Evolutionary conservation across 2,113 vertebrate genomes (phyloP), one percentile per base, ranked within the genome.

Genomic region (Cochlearius cochlearius): DNA sequence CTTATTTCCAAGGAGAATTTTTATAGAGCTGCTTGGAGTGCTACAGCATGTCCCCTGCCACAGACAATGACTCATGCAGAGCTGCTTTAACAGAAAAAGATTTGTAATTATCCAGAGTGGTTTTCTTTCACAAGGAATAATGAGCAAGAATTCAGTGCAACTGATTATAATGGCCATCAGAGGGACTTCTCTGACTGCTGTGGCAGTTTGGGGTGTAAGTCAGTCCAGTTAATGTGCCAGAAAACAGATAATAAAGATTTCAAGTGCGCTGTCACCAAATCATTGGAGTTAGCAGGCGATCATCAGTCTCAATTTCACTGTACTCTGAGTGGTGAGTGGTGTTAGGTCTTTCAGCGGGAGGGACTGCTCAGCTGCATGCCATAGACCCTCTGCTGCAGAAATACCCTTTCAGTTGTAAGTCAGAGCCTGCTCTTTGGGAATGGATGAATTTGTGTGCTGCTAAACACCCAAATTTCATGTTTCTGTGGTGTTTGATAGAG

Each of bases 171-270:
- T 47, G 50, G 58, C 47, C 19, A 36, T 69, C 30, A 83, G 75
- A 93, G 39, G 41, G 81, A 88, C 29, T 69, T 53, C 34, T 83
- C 58, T 88, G 63, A 63, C 67, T 4, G 0, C 62, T 92, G 3
- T n/a, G 71, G 49, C 60, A 73, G 45, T 71, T 77, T 66, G 30
- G 55, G 45, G 15, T 71, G 22, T 75, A 95, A 85, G 58, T 88
- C 72, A 80, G 63, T 38, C 43, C 39, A 68, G 74, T 88, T 96
- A 95, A 86, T 68, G 41, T 86, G 63, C 78, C 86, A 88, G 79
- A 81, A 97, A 93, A 58, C 58, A 92, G 90, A 76, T 52, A 85
- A 93, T 92, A 86, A 93, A 86, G 69, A 74, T 88, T 93, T 88
- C 67, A 86, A 58, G 55, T 64, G 55, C 0, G 7, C 72, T 69